Conservation (phyloP, 2,797 vertebrate species). For the Mico argentatus region DNA sequence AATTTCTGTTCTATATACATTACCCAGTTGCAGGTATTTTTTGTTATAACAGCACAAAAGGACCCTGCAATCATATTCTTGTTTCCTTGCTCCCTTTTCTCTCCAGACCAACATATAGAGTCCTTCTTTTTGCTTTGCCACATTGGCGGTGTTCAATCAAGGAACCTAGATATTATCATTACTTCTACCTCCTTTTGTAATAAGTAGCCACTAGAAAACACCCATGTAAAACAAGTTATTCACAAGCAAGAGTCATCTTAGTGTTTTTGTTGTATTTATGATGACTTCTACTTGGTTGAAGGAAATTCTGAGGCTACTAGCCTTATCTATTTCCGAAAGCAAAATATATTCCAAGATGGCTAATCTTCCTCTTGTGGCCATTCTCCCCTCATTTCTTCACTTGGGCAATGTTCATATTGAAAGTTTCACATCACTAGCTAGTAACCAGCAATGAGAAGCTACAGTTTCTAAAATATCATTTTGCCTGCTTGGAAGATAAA, state of each 20-base stretch:
- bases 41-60: not conserved
- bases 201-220: not conserved
- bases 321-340: not conserved
- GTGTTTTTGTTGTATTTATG: not conserved
- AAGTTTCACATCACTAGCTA: not conserved
- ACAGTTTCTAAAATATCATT: not conserved
- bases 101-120: not conserved
- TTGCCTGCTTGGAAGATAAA: not conserved
- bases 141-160: not conserved
- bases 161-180: not conserved
- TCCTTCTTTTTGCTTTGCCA: not conserved
- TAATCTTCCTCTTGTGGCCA: not conserved
- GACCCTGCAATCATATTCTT: not conserved
- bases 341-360: not conserved
- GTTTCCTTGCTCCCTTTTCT: not conserved
- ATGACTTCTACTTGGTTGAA: not conserved
- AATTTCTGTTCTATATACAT: not conserved
- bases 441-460: not conserved
- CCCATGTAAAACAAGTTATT: not conserved
- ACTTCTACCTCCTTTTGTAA: not conserved
- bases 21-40: not conserved
- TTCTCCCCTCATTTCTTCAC: not conserved
- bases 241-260: not conserved
- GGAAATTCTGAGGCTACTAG: not conserved
- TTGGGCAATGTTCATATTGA: not conserved